Percentiles rank a stretch among this genome's conserved stretches.
Evolutionary conservation across 1,140 invertebrate species (phyloP).

Genomic region (Apis cerana): DNA sequence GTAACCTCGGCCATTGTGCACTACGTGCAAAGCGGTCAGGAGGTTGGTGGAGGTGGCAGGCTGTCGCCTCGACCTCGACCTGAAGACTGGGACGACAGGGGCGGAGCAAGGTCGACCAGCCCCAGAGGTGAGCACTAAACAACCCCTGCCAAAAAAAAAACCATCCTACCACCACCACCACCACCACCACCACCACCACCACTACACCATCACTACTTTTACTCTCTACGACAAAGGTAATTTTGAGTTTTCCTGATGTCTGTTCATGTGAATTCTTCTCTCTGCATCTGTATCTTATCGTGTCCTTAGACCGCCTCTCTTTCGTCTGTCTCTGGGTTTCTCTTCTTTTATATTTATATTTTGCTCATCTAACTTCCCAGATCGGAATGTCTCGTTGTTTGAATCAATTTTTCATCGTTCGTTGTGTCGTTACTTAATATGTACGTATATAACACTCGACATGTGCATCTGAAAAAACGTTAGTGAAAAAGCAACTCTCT

Average conservation of each 20-base stretch:
- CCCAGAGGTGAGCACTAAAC: slow-evolving; percentile 81
- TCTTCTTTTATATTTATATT: slow-evolving; percentile 12
- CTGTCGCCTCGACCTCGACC: slow-evolving; percentile 78
- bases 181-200: slow-evolving; percentile 71
- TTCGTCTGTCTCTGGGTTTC: slow-evolving; percentile 44
- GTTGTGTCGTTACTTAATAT: background rate
- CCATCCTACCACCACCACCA: slow-evolving; percentile 66
- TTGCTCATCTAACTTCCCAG: slow-evolving; percentile 13
- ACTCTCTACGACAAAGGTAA: slow-evolving; percentile 78
- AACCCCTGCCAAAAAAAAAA: slow-evolving; percentile 69
- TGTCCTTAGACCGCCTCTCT: slow-evolving; percentile 51
- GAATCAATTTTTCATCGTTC: slow-evolving; percentile 18
- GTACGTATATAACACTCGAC: background rate
- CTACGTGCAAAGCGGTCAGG: slow-evolving; percentile 90
- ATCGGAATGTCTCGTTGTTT: slow-evolving; percentile 25
- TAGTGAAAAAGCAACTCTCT: slow-evolving; percentile 9
- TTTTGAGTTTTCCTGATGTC: slow-evolving; percentile 72
- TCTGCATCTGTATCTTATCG: slow-evolving; percentile 51
- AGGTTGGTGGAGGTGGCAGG: slow-evolving; percentile 77
- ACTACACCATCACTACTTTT: slow-evolving; percentile 76
- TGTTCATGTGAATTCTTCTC: slow-evolving; percentile 64
- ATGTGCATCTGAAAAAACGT: background rate
- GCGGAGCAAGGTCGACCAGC: slow-evolving; percentile 78
- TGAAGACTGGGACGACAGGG: slow-evolving; percentile 79
- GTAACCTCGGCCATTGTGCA: slow-evolving; percentile 96